These are phyloP conservation scores for Thamnaconus septentrionalis DNA, from an alignment of 2,113 vertebrate species.

Conservation along the genomic window DNA sequence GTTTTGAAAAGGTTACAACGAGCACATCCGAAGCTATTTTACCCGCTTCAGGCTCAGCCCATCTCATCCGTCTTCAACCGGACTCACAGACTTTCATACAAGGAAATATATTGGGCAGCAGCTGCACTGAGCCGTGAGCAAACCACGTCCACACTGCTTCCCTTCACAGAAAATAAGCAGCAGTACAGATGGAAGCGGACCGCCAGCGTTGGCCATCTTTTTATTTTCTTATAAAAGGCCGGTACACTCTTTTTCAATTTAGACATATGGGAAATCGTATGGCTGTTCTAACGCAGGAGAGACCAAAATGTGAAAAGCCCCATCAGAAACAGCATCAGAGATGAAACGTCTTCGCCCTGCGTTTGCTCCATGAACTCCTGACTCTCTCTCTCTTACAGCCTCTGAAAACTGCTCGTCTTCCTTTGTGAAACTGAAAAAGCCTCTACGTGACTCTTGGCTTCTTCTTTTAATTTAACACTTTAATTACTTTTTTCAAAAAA, in stretches of 20 bases:
- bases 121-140: conserved; percentile 46
- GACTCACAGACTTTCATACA: conserved; percentile 20
- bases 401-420: conserved; percentile 22
- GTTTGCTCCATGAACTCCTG: conserved; percentile 58
- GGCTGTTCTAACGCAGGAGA: conserved; percentile 16
- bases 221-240: no score
- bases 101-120: conserved; percentile 10
- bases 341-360: conserved; percentile 23
- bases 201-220: no score
- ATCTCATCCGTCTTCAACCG: conserved; percentile 21
- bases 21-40: conserved; percentile 43
- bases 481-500: no score
- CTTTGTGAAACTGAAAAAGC: conserved; percentile 27
- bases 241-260: no score
- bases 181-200: neutral
- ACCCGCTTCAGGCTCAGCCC: conserved; percentile 31
- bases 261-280: no score
- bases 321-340: conserved; percentile 30
- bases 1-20: conserved; percentile 24
- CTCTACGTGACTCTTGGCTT: conserved; percentile 26
- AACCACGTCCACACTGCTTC: conserved; percentile 37
- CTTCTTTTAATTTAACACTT: no score
- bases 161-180: conserved; percentile 19
- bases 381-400: conserved; percentile 34
- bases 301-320: conserved; percentile 20